phyloP scores from a whole-genome alignment of 2,888 invertebrate species.

The Apodemia mormo region DNA sequence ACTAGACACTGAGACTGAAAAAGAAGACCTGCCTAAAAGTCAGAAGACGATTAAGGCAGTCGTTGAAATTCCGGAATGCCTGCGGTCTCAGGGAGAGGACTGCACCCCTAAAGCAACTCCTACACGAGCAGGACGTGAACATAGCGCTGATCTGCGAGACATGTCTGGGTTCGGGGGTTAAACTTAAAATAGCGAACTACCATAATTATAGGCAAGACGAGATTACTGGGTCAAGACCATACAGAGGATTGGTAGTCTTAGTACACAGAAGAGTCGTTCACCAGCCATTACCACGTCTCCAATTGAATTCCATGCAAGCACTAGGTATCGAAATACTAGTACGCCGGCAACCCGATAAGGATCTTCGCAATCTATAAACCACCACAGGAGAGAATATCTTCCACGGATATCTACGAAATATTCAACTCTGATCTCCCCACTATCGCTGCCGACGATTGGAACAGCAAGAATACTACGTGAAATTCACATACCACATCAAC shows the following conservation, averaged over 20 bases:
- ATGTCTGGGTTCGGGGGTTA: not conserved
- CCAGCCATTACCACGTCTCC: not conserved
- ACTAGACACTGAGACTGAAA: no score
- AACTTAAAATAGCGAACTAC: not conserved
- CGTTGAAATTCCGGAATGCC: not conserved
- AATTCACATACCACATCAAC: not conserved
- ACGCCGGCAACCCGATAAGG: not conserved
- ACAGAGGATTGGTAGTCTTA: not conserved
- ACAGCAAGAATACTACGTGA: not conserved
- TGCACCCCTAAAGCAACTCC: not conserved
- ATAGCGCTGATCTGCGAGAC: not conserved
- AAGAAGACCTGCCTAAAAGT: not conserved
- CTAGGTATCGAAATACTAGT: not conserved
- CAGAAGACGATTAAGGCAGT: not conserved
- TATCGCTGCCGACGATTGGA: slow-evolving; percentile 12
- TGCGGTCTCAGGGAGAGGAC: not conserved
- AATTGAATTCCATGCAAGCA: not conserved
- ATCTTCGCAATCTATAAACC: not conserved
- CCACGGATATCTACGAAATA: not conserved
- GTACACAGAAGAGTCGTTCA: no score
- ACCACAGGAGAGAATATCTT: not conserved
- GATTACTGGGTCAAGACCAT: not conserved
- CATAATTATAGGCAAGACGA: not conserved
- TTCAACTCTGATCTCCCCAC: not conserved
- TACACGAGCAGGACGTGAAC: not conserved